These are phyloP conservation scores for Corella eumyota DNA, from an alignment of 23 tunicate genomes.

Conservation along the genomic window DNA sequence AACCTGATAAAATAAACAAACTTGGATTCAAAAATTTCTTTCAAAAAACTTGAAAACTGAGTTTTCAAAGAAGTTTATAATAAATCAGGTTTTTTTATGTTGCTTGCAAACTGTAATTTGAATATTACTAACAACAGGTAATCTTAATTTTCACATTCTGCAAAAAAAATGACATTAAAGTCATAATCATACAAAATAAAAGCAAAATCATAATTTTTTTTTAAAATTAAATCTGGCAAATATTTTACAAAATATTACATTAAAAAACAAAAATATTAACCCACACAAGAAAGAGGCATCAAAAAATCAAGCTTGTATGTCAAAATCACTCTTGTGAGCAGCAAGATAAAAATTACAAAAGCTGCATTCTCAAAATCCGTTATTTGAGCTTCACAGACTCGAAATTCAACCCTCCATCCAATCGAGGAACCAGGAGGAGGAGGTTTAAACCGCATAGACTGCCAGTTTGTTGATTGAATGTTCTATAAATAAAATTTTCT, in stretches of 20 bases:
- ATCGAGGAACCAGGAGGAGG: constrained; percentile 90
- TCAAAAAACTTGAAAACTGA: no score
- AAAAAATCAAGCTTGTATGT: constrained; percentile 84
- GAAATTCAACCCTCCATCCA: constrained; percentile 94
- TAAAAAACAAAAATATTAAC: constrained; percentile 13
- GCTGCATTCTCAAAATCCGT: constrained; percentile 96
- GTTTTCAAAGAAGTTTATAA: no score
- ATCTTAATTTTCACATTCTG: no score
- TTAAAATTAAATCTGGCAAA: no score
- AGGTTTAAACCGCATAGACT: constrained; percentile 94
- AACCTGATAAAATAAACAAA: constrained; percentile 52
- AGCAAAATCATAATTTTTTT: no score
- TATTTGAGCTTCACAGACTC: constrained; percentile 82
- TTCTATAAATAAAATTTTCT: constrained; percentile 52
- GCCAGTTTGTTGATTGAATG: constrained; percentile 95
- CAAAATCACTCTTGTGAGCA: constrained; percentile 79
- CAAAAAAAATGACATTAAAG: not conserved
- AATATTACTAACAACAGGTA: no score
- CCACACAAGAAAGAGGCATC: constrained; percentile 78
- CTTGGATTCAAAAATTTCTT: no score
- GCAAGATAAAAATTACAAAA: constrained; percentile 81
- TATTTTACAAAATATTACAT: not conserved
- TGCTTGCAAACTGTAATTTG: no score
- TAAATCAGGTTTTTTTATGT: no score
- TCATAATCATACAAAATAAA: no score